Base-by-base conservation (phyloP, 1,140 invertebrate genomes). In the Drusus annulatus region DNA sequence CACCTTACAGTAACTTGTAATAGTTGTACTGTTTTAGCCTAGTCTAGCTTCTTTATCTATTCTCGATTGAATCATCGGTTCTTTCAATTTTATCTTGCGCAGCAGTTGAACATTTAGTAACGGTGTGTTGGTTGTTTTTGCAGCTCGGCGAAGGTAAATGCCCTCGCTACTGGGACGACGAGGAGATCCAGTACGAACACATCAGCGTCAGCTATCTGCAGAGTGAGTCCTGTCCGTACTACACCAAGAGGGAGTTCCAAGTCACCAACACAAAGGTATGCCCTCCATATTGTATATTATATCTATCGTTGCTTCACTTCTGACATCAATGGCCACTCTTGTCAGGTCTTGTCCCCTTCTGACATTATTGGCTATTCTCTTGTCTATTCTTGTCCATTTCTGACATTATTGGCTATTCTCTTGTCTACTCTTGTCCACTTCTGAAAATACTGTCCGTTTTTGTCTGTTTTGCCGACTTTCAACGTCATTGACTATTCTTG, bases 141-240 rank as follows among this genome's bases (percentile, higher is more conserved):
- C 84, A 94, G 93, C 86, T 94, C 80, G 92, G 92, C 78, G 94
- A 96, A 86, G 93, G 93, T 21, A 96, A 96, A 86, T 98, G 97
- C 88, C 95, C 94, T 50, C 92, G 95, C 10, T 98, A 98, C 88
- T 98, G 97, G 97, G 96, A 97, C 52, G 96, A 97, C 85, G 95
- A 97, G 86, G 95, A 96, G 84, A 91, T 92, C 54, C 91, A 91
- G 69, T 95, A 96, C 86, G 96, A 97, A 83, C 93, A 96, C 87
- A 95, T 97, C 86, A 92, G 92, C 78, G 95, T 98, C 13, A 94
- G 95, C 86, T 96, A 97, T 85, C 93, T 96, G 84, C 94, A 95
- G 84, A 95, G 94, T 86, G 95, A 97, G 87, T 96, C 94, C 84
- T 95, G 95, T 87, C 95, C 95, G 0, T 96, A 96, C 86, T 97